Evolutionary conservation across 2,113 vertebrate species (phyloP), one percentile per base, ranked within the genome.

Genomic region (Sphyrna mokarran): DNA sequence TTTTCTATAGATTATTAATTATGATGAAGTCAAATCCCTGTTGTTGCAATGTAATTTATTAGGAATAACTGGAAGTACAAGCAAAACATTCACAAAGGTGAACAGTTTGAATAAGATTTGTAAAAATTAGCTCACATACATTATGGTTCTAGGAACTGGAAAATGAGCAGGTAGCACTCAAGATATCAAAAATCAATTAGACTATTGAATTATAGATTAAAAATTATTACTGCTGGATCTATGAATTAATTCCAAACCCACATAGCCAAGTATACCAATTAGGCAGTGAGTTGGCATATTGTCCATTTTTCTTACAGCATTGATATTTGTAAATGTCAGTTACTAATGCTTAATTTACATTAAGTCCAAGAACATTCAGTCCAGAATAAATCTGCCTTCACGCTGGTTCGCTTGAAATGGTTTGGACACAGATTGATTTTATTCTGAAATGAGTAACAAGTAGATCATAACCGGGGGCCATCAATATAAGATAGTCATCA

Each of bases 151-250:
- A 69, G 4, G 40, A 29, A 22, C 54, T 89, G 48, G 33, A 68
- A 93, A 94, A 66, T 66, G 63, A 94, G 10, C n/a, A 68, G n/a
- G 90, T 70, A 70, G 10, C n/a, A 48, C 23, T 22, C 40, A 70
- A 43, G 93, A 94, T 70, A 70, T 33, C 29, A 90, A 83, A 83
- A 90, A 29, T 94, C 93, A 70, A 70, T 94, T 68, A 26, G 37
- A 2, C 7, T 1, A 23, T 14, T 43, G 66, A 54, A 58, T 83
- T 83, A 18, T 83, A 40, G 18, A 83, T 83, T 40, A 83, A 40
- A 5, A 43, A 83, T 83, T 40, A 83, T 22, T 83, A 43, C 37
- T 40, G 37, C 80, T 83, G n/a, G 29, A 91, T n/a, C 87, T 3
- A 91, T 91, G 54, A 91, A 63, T 63, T 58, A 91, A n/a, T 91